These are phyloP conservation scores for Phyllopteryx taeniolatus DNA, from an alignment of 2,113 vertebrate species.

Conservation along the genomic window DNA sequence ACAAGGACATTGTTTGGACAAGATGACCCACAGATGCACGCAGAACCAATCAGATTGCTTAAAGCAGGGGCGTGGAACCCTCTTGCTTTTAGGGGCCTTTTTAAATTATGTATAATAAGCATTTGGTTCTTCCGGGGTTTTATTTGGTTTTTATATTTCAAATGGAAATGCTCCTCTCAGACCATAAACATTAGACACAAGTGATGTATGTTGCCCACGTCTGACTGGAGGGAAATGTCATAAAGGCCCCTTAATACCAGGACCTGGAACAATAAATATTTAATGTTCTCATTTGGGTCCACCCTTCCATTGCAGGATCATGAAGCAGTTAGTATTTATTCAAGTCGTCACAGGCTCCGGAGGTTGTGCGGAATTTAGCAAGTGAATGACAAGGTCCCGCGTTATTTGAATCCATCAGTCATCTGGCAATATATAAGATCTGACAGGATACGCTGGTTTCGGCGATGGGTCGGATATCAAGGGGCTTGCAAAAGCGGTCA, in stretches of 20 bases:
- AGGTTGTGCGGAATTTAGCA: conserved; percentile 35
- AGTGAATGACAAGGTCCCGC: conserved; percentile 33
- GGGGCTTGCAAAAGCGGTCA: conserved; percentile 47
- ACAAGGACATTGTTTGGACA: conserved; percentile 38
- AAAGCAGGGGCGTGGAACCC: background rate
- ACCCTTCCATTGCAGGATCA: conserved; percentile 26
- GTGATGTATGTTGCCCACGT: background rate
- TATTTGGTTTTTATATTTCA: background rate
- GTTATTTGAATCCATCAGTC: conserved; percentile 59
- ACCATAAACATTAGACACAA: background rate
- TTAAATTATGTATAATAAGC: background rate
- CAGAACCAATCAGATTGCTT: conserved; percentile 8
- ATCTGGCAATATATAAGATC: conserved; percentile 21
- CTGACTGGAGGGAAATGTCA: background rate
- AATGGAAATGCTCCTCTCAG: background rate
- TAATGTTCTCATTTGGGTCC: conserved; percentile 47
- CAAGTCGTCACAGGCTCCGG: conserved; percentile 38
- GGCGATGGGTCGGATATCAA: conserved; percentile 26
- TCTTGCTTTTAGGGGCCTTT: background rate
- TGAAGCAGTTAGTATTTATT: conserved; percentile 33
- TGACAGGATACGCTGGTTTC: background rate
- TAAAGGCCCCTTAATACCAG: conserved; percentile 2
- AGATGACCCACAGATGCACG: conserved; percentile 41
- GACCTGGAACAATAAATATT: conserved; percentile 39
- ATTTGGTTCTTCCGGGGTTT: background rate